These are phyloP conservation scores for Salvelinus namaycush DNA, from an alignment of 2,113 vertebrate species.

Conservation along the genomic window DNA sequence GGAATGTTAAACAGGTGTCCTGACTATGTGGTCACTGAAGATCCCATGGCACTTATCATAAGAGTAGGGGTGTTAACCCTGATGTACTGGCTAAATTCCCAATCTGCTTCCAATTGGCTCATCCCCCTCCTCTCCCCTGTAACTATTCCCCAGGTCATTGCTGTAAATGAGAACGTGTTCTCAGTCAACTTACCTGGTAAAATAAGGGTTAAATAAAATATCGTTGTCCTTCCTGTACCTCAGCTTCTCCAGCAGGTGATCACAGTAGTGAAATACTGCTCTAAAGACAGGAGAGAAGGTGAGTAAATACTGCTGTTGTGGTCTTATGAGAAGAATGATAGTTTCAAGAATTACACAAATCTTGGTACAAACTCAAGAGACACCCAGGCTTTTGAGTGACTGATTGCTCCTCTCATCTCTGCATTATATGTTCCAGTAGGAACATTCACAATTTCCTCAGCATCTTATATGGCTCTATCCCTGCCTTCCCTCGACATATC, in stretches of 20 bases:
- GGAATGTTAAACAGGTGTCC: too few relatives aligned
- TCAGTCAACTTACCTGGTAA: too few relatives aligned
- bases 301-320: not conserved
- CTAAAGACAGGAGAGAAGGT: not conserved
- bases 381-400: slow-evolving; percentile 17
- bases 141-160: too few relatives aligned
- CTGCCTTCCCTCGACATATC: not conserved
- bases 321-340: not conserved
- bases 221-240: not conserved
- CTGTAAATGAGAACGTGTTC: too few relatives aligned
- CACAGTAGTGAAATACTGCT: not conserved
- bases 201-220: not conserved
- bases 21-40: too few relatives aligned
- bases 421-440: not conserved
- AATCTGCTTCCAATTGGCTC: too few relatives aligned
- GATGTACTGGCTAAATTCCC: too few relatives aligned
- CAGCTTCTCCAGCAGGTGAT: not conserved
- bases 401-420: slow-evolving; percentile 15
- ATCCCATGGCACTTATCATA: too few relatives aligned
- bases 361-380: not conserved
- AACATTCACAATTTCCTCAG: slow-evolving; percentile 1
- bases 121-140: too few relatives aligned
- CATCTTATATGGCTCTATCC: slow-evolving; percentile 7
- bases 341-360: not conserved
- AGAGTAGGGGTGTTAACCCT: too few relatives aligned